These are phyloP conservation scores for Tetragnatha montana DNA, from an alignment of 2,888 invertebrate genomes.

Conservation along the genomic window DNA sequence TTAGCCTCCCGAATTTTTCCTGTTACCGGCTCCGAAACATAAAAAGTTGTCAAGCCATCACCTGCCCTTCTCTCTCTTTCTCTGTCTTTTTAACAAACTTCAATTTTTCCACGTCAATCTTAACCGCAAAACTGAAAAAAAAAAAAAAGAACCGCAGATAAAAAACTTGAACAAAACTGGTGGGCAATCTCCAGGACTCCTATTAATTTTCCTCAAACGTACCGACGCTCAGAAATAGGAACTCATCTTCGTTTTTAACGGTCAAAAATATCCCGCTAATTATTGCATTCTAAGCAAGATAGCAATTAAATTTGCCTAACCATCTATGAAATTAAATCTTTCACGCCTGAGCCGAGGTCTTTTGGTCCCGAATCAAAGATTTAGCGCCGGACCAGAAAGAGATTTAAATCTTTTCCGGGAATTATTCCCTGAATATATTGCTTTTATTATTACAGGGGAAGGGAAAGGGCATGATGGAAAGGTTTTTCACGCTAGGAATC, in stretches of 20 bases:
- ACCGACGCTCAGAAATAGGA: constrained; percentile 10
- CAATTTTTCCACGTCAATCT: constrained; percentile 48
- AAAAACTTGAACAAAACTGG: no score
- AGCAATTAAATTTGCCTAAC: constrained; percentile 69
- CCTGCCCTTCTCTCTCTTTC: constrained; percentile 8
- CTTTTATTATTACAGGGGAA: constrained; percentile 44
- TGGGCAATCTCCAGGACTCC: neutral
- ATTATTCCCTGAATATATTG: constrained; percentile 10
- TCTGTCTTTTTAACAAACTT: constrained; percentile 39
- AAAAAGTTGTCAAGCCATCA: constrained; percentile 38
- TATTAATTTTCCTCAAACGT: neutral
- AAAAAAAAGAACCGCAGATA: constrained; percentile 17
- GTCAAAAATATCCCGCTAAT: constrained; percentile 44
- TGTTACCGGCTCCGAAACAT: constrained; percentile 25
- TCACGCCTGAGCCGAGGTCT: constrained; percentile 40
- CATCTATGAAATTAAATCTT: constrained; percentile 68
- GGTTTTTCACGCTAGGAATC: constrained; percentile 36
- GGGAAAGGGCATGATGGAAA: neutral
- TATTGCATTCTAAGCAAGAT: constrained; percentile 38
- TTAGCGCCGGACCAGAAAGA: constrained; percentile 34
- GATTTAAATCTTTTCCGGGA: constrained; percentile 48
- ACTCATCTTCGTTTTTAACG: neutral
- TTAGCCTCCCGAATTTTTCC: constrained; percentile 2
- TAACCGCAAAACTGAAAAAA: neutral
- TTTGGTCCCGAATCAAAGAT: constrained; percentile 44